Base-by-base conservation (phyloP, 2,797 vertebrate species). In the Sebastes kiyomatsui region DNA sequence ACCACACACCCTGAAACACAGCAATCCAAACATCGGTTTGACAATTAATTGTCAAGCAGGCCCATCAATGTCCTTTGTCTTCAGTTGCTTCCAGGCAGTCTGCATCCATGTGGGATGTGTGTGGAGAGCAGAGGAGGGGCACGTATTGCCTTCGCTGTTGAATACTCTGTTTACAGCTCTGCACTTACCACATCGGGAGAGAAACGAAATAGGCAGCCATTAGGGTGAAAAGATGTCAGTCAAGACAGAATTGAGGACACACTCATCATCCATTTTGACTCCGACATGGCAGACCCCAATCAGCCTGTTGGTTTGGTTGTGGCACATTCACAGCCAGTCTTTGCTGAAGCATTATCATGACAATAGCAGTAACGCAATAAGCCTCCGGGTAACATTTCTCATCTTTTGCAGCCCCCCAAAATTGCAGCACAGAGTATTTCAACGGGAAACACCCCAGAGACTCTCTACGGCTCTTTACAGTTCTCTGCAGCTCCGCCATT, bases 21-120 rank as follows among this genome's bases (percentile, higher is more conserved):
- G 72, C 76, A 80, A 65, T 81, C 54, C 38, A 46, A 64, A 67
- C 33, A 89, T 86, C 77, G 62, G 64, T 83, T 64, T 77, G 23
- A 70, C 71, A 86, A 88, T 90, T 86, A 87, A 82, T 84, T 88
- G 87, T 77, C 76, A 83, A 76, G 72, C 42, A 72, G 58, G 46
- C 60, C 42, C 54, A 76, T 90, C 85, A 83, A 69, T 77, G 68
- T 42, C 70, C 75, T 86, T 77, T 77, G 70, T 80, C 73, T 82
- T 78, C 61, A 65, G 9, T 77, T 59, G 68, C 71, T 79, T 86
- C 75, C 81, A 84, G 78, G 81, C 84, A 81, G 73, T 13, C 28
- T 49, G 49, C 75, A 77, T 81, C 62, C 46, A 75, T 59, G 49
- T 67, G 27, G 2, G 3, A 75, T 70, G 42, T 67, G 22, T 16